Conservation (phyloP, 2,113 vertebrate species). For the Zosterops japonicus region DNA sequence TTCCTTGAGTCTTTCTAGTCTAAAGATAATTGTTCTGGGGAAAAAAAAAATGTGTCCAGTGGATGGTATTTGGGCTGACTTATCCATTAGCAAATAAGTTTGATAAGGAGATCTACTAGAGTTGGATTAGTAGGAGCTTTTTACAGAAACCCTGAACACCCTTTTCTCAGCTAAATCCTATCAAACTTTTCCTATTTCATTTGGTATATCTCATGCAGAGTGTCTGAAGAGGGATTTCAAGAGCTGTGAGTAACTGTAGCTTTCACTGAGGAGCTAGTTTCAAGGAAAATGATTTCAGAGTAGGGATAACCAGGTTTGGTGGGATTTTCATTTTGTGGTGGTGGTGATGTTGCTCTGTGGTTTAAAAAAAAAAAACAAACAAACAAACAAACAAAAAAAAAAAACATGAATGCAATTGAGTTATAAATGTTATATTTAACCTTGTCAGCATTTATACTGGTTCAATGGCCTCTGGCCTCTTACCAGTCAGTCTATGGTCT, state of each 20-base stretch:
- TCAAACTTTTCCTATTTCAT: not conserved
- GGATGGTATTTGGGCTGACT: not conserved
- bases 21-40: not conserved
- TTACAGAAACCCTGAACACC: not conserved
- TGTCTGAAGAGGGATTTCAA: not conserved
- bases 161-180: not conserved
- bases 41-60: not conserved
- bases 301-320: not conserved
- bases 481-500: not conserved
- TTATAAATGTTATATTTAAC: not conserved
- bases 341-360: not conserved
- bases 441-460: not conserved
- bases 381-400: too few species aligned
- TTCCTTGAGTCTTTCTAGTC: not conserved
- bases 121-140: not conserved
- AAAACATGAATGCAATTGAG: not conserved
- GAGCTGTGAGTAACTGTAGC: not conserved
- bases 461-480: not conserved
- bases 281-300: not conserved
- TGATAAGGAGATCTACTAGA: not conserved
- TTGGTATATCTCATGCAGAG: not conserved
- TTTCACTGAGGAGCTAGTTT: not conserved
- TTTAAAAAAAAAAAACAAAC: not conserved
- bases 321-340: not conserved
- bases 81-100: not conserved